phyloP scores from a whole-genome alignment of 2,113 vertebrate genomes.

The Aramus guarauna region DNA sequence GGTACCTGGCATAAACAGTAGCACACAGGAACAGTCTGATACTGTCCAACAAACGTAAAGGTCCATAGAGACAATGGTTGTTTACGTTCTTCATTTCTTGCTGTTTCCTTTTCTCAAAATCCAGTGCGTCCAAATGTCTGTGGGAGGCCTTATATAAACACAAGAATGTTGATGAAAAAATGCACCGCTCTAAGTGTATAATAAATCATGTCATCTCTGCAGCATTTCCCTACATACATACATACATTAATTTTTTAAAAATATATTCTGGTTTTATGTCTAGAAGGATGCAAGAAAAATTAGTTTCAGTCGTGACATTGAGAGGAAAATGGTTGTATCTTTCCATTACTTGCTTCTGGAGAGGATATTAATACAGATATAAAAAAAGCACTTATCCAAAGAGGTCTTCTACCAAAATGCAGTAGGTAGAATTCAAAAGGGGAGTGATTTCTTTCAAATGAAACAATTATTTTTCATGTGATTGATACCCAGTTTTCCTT shows the following conservation, averaged over 20 bases:
- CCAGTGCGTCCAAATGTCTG: not conserved
- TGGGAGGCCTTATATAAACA: not conserved
- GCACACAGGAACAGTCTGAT: not conserved
- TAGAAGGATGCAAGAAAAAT: not conserved
- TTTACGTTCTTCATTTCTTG: not conserved
- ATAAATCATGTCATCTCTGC: not conserved
- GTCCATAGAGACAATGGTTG: not conserved
- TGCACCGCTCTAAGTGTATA: not conserved
- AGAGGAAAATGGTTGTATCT: not conserved
- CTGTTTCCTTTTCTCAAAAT: not conserved
- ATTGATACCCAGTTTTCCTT: not conserved
- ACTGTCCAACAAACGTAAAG: not conserved
- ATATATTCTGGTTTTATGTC: not conserved
- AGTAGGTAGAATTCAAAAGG: not conserved
- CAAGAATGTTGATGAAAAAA: not conserved
- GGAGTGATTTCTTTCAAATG: not conserved
- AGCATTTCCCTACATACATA: not conserved
- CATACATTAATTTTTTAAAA: not conserved
- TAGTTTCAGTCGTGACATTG: not conserved
- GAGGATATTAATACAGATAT: not conserved
- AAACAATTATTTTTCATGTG: not conserved
- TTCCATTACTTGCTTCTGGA: not conserved
- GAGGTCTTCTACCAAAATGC: not conserved
- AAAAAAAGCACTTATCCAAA: not conserved
- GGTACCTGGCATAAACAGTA: not conserved